Conservation (phyloP, 1,140 invertebrate genomes). For the Drosophila quadrilineata region DNA sequence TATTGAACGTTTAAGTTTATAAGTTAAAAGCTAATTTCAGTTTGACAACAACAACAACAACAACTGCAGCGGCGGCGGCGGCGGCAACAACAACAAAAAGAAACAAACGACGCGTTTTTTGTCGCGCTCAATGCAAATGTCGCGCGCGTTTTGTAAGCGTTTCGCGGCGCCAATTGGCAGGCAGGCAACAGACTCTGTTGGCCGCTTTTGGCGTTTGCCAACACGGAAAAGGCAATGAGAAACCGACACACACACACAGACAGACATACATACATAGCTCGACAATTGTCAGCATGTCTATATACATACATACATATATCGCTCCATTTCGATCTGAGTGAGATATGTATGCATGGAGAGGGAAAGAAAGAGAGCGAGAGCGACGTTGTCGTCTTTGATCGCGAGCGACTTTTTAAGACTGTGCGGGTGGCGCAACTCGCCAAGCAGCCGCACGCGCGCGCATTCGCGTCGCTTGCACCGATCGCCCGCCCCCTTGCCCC, state of each 20-base stretch:
- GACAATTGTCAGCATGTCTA: constrained; percentile 39
- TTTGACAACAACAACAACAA: constrained; percentile 36
- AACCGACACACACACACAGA: too few relatives aligned
- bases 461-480: not conserved
- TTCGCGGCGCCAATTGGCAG: constrained; percentile 39
- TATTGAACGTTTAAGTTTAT: constrained; percentile 70
- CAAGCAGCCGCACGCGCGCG: constrained; percentile 28
- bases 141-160: constrained; percentile 22
- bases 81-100: constrained; percentile 16
- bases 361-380: too few relatives aligned
- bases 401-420: constrained; percentile 61
- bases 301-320: constrained; percentile 11
- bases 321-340: constrained; percentile 55
- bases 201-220: constrained; percentile 48
- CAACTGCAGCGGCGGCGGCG: constrained; percentile 13
- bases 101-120: constrained; percentile 33
- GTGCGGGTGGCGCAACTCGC: constrained; percentile 42
- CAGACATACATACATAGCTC: constrained; percentile 15
- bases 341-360: too few relatives aligned
- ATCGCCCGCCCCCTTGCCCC: too few relatives aligned
- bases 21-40: constrained; percentile 72
- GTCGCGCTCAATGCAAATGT: constrained; percentile 6
- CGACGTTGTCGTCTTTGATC: constrained; percentile 59
- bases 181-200: constrained; percentile 11
- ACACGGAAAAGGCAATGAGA: constrained; percentile 70